Evolutionary conservation across 2,113 vertebrate genomes (phyloP).

Genomic region (Thamnaconus septentrionalis): DNA sequence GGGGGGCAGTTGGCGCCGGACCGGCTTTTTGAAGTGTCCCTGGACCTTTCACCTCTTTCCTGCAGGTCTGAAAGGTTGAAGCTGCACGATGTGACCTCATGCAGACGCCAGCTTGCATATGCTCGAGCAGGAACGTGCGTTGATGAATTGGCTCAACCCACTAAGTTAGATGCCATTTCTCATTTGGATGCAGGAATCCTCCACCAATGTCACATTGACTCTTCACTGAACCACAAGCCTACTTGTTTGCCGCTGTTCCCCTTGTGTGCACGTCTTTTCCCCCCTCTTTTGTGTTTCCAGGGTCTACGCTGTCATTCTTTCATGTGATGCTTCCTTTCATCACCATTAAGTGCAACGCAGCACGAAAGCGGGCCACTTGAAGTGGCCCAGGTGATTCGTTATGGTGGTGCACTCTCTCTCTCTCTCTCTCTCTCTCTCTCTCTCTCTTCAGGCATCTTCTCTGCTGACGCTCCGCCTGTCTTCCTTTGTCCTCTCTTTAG

Average conservation of each 20-base stretch:
- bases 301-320: not conserved
- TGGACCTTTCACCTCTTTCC: slow-evolving; percentile 22
- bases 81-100: not conserved
- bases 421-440: not conserved
- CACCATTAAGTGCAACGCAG: not conserved
- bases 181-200: slow-evolving; percentile 1
- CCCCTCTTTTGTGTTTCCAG: slow-evolving; percentile 7
- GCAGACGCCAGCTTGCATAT: too few relatives aligned
- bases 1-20: not conserved
- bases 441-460: slow-evolving; percentile 1
- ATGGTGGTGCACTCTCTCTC: too few relatives aligned
- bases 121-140: not conserved
- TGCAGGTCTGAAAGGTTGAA: not conserved
- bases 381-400: too few relatives aligned
- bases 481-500: slow-evolving; percentile 67
- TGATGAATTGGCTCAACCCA: not conserved
- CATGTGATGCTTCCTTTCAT: not conserved
- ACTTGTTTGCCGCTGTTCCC: slow-evolving; percentile 7
- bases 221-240: slow-evolving; percentile 18
- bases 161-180: slow-evolving; percentile 5
- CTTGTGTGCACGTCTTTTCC: not conserved
- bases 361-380: not conserved
- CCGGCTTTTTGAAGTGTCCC: slow-evolving; percentile 12
- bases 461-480: slow-evolving; percentile 16
- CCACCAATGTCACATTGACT: slow-evolving; percentile 20